A percentile compares a stretch with the other conserved stretches of the same genome.
phyloP scores from a whole-genome alignment of 2,888 invertebrate species.

The Drosophila merina region DNA sequence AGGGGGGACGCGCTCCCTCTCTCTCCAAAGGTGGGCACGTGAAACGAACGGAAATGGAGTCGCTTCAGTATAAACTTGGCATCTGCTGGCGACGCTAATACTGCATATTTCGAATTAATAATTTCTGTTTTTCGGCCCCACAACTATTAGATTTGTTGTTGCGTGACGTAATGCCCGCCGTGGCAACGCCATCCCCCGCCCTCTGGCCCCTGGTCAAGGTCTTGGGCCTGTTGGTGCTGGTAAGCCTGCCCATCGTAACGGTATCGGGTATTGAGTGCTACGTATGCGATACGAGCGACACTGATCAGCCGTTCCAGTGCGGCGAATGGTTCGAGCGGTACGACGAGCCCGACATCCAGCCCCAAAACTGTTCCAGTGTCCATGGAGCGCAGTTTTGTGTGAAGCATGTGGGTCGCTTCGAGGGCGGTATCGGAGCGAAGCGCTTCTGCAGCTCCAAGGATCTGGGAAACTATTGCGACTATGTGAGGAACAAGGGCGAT shows the following conservation, averaged over 20 bases:
- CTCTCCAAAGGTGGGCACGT: constrained; percentile 20
- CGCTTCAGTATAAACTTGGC: constrained; percentile 45
- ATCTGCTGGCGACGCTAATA: constrained; percentile 24
- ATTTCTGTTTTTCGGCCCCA: background rate
- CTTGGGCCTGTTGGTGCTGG: background rate
- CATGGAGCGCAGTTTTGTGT: constrained; percentile 95
- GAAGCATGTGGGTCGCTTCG: constrained; percentile 95
- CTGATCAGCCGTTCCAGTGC: constrained; percentile 91
- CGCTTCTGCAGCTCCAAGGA: constrained; percentile 94
- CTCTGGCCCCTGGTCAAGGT: background rate
- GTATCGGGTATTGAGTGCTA: constrained; percentile 91
- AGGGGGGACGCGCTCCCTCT: constrained; percentile 5
- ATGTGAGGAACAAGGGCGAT: constrained; percentile 94
- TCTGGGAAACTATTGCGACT: constrained; percentile 95
- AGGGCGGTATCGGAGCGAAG: constrained; percentile 95
- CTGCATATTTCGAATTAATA: background rate
- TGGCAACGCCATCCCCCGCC: background rate
- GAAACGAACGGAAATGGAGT: constrained; percentile 75
- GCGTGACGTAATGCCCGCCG: constrained; percentile 42
- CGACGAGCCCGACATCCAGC: constrained; percentile 87
- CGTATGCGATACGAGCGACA: constrained; percentile 94
- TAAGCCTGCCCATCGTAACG: constrained; percentile 78
- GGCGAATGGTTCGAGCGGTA: constrained; percentile 90
- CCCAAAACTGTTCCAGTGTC: constrained; percentile 90
- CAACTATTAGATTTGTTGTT: constrained; percentile 3